These are phyloP conservation scores for Paguma larvata DNA, from an alignment of 2,797 vertebrate genomes.

Conservation along the genomic window DNA sequence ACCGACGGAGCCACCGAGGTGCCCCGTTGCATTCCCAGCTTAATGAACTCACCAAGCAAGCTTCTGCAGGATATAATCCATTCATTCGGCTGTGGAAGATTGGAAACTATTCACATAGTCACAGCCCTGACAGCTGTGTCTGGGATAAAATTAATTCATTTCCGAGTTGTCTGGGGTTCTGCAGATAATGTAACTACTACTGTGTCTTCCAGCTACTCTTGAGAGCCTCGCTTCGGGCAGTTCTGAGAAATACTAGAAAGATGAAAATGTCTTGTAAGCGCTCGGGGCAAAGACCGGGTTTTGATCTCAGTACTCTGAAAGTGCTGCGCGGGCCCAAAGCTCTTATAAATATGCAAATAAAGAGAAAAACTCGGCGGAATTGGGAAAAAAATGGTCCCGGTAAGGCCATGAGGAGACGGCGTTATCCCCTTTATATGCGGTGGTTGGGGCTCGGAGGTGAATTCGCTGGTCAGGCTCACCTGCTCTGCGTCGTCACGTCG, in stretches of 20 bases:
- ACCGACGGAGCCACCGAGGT: no score
- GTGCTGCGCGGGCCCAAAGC: background rate
- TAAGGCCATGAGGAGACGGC: background rate
- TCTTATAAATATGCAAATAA: background rate
- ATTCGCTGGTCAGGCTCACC: background rate
- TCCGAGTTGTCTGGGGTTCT: background rate
- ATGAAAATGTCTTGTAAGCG: background rate
- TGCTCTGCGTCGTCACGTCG: fast-evolving
- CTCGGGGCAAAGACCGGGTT: background rate
- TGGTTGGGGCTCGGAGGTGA: background rate
- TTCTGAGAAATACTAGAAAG: background rate
- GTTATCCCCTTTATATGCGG: background rate
- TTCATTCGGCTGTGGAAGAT: background rate
- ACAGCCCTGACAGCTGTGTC: background rate
- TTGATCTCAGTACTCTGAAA: background rate
- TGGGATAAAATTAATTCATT: background rate
- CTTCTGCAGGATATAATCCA: background rate
- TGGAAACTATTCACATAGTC: background rate
- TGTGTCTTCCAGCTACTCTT: background rate
- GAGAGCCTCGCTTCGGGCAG: background rate
- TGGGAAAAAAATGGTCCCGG: background rate
- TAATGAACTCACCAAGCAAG: background rate
- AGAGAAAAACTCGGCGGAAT: background rate
- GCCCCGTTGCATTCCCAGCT: background rate
- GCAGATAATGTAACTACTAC: background rate